A percentile compares a stretch with the other conserved stretches of the same genome.
phyloP scores from a whole-genome alignment of 2,888 invertebrate species.

The Neoitamus cyanurus region DNA sequence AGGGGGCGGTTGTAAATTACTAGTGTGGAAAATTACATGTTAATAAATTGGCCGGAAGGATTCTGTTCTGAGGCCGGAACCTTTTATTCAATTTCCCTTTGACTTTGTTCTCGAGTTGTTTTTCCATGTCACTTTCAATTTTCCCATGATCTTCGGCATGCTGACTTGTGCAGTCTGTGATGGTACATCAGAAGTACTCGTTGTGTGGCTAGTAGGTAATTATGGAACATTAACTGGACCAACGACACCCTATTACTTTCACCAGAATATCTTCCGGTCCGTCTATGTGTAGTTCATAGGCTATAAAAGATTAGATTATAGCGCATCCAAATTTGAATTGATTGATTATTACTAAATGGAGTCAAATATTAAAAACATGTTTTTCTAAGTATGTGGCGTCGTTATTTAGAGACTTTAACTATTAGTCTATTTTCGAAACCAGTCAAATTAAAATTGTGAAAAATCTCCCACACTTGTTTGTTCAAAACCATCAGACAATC shows the following conservation, averaged over 20 bases:
- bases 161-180: neutral
- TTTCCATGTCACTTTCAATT: constrained; percentile 39
- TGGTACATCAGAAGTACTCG: neutral
- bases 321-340: too few relatives aligned
- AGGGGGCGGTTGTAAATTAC: constrained; percentile 55
- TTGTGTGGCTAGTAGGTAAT: neutral
- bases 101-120: constrained; percentile 38
- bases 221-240: neutral
- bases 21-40: constrained; percentile 57
- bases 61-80: neutral
- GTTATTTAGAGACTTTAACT: too few relatives aligned
- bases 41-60: constrained; percentile 57
- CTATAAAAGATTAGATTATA: too few relatives aligned
- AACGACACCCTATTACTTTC: neutral
- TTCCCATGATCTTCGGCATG: constrained; percentile 14
- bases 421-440: too few relatives aligned
- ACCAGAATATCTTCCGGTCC: neutral
- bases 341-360: too few relatives aligned
- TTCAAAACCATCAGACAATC: too few relatives aligned
- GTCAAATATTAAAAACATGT: too few relatives aligned
- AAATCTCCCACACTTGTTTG: too few relatives aligned
- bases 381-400: too few relatives aligned
- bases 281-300: too few relatives aligned
- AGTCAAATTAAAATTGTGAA: too few relatives aligned
- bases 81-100: constrained; percentile 27